These are phyloP conservation scores for Ianthella basta DNA, from an alignment of 37 sponge, comb jelly and placozoan genomes.

Conservation along the genomic window DNA sequence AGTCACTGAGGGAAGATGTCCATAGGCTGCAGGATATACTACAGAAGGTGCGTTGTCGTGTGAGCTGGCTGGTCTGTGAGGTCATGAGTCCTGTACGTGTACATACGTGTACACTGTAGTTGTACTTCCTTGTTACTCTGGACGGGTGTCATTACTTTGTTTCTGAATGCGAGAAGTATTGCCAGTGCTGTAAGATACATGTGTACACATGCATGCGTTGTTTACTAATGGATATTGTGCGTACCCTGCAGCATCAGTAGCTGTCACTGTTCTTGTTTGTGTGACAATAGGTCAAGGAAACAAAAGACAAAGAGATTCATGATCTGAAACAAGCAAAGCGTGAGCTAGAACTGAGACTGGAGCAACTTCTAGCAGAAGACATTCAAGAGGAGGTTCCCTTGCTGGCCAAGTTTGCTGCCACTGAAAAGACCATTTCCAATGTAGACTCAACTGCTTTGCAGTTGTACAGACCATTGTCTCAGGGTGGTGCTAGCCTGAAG, in stretches of 20 bases:
- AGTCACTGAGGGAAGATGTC: background rate
- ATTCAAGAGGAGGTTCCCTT: conserved; percentile 4
- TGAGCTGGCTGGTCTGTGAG: background rate
- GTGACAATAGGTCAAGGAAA: background rate
- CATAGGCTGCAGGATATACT: background rate
- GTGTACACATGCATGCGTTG: no score
- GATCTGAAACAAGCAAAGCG: background rate
- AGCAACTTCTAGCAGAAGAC: conserved; percentile 15
- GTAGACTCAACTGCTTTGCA: no score
- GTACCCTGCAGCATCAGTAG: no score
- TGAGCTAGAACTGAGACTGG: conserved; percentile 4
- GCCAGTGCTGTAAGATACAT: no score
- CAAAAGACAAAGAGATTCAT: background rate
- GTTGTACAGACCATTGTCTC: no score
- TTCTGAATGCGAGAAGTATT: background rate
- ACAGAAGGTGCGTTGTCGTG: background rate
- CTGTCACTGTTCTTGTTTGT: background rate
- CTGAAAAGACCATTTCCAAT: background rate
- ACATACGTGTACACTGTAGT: background rate
- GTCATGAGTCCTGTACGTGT: background rate
- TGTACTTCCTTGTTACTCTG: background rate
- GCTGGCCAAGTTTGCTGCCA: conserved; percentile 4
- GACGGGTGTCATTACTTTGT: background rate
- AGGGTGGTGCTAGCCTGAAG: no score
- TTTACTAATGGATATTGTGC: no score